Conservation (phyloP, 1,140 invertebrate genomes). For the Bombus pyrosoma region DNA sequence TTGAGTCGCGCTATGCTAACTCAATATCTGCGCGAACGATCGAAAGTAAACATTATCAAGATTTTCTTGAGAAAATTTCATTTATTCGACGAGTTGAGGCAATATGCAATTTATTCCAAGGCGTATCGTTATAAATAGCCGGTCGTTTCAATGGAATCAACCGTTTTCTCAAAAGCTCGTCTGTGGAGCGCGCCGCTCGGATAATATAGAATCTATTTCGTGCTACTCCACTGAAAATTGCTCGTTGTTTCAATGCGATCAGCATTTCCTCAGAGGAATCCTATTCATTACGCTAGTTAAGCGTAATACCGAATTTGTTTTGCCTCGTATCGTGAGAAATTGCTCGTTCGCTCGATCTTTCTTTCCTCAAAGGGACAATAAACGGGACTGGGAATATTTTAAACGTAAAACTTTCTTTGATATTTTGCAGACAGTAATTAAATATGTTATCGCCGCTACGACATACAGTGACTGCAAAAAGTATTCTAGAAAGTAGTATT, state of each 20-base stretch:
- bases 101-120: conserved; percentile 6
- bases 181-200: neutral
- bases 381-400: neutral
- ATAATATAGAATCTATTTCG: neutral
- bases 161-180: neutral
- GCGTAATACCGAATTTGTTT: neutral
- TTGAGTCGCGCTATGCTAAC: neutral
- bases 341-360: no score
- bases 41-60: neutral
- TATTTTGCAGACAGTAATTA: neutral
- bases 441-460: neutral
- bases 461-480: no score
- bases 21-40: conserved; percentile 1
- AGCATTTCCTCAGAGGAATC: conserved; percentile 2
- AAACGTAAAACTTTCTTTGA: neutral
- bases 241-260: conserved; percentile 1
- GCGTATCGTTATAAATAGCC: neutral
- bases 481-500: no score
- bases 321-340: neutral
- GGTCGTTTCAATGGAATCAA: neutral
- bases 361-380: neutral
- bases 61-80: conserved; percentile 13
- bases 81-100: conserved; percentile 3
- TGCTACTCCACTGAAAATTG: neutral
- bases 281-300: neutral